Evolutionary conservation across 2,888 invertebrate species (phyloP).

Genomic region (Seira sanloemensis): DNA sequence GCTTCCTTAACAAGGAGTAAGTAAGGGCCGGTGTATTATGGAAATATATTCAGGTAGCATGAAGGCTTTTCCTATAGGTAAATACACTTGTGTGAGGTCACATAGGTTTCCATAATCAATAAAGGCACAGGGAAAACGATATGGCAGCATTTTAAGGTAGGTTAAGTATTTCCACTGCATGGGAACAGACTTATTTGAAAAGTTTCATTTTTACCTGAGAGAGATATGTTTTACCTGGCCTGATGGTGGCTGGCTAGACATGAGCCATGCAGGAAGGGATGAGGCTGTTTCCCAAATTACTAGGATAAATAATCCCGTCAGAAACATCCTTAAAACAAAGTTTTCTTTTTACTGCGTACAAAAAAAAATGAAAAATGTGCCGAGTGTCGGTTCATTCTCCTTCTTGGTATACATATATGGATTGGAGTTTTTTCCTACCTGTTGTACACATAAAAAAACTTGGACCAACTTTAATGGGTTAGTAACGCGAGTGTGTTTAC

Average conservation of each 20-base stretch:
- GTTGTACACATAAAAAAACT: not conserved
- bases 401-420: no score
- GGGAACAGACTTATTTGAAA: not conserved
- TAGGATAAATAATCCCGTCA: slow-evolving; percentile 66
- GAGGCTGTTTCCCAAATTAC: slow-evolving; percentile 63
- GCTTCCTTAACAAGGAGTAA: no score
- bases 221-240: not conserved
- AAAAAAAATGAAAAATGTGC: slow-evolving; percentile 63
- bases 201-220: no score
- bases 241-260: slow-evolving; percentile 19
- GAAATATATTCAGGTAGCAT: no score
- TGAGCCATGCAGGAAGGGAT: slow-evolving; percentile 30
- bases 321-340: slow-evolving; percentile 57
- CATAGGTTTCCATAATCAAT: slow-evolving; percentile 38
- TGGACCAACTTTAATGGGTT: not conserved
- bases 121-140: slow-evolving; percentile 1
- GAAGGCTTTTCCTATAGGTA: no score
- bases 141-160: slow-evolving; percentile 19
- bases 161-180: not conserved
- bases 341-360: slow-evolving; percentile 18
- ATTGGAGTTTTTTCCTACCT: not conserved
- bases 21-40: no score
- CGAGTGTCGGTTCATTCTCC: slow-evolving; percentile 41
- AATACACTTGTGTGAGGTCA: no score
- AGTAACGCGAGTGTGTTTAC: not conserved